Conservation (phyloP, 2,797 vertebrate genomes). For the Tympanoctomys barrerae region DNA sequence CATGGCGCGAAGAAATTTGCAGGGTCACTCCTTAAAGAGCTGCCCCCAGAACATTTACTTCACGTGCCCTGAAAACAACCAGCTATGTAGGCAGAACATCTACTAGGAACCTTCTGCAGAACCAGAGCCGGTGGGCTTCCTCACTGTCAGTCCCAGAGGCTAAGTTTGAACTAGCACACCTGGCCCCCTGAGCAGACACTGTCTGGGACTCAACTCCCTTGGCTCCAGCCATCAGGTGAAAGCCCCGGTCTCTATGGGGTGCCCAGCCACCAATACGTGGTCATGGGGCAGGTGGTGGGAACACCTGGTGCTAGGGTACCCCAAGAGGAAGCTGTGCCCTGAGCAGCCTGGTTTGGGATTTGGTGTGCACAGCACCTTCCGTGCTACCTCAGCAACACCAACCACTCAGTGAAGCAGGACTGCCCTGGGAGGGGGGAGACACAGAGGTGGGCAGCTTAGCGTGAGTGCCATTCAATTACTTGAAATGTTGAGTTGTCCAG, state of each 20-base stretch:
- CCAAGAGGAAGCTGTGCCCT: not conserved
- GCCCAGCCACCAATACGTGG: rapidly evolving
- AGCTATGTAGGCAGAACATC: not conserved
- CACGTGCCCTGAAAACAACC: not conserved
- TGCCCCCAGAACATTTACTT: not conserved
- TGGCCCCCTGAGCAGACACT: not conserved
- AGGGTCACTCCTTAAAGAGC: not conserved
- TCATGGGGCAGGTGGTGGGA: rapidly evolving
- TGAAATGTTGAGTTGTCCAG: slow-evolving; percentile 57
- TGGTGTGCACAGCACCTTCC: not conserved
- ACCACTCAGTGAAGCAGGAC: not conserved
- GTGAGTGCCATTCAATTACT: slow-evolving; percentile 21
- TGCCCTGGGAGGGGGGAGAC: not conserved
- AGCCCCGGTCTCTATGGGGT: not conserved
- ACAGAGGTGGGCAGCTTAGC: slow-evolving; percentile 10
- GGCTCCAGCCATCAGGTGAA: not conserved
- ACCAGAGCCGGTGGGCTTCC: not conserved
- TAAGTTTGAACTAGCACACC: not conserved
- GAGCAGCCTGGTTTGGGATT: not conserved
- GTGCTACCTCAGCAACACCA: not conserved
- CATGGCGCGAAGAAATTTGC: not conserved
- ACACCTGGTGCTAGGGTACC: not conserved
- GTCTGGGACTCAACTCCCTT: not conserved
- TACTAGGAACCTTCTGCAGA: not conserved
- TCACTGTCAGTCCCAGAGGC: not conserved